Evolutionary conservation across 2,113 vertebrate genomes (phyloP).

Genomic region (Drymodes brunneopygia): DNA sequence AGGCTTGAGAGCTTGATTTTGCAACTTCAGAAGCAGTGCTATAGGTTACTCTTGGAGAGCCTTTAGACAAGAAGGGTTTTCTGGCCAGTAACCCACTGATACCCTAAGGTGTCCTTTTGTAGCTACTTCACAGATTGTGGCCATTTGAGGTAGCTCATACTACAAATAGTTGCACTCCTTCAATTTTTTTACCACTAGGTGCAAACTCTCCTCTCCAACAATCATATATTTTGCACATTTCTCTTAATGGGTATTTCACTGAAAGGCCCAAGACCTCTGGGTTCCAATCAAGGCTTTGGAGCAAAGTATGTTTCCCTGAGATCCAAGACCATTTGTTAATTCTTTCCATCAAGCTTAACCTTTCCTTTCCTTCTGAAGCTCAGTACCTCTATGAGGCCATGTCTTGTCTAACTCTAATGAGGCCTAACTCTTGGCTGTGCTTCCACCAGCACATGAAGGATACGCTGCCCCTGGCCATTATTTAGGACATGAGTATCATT

Average conservation of each 20-base stretch:
- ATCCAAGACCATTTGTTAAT: not conserved
- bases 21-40: not conserved
- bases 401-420: too few relatives aligned
- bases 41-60: not conserved
- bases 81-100: not conserved
- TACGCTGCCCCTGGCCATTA: not conserved
- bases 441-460: not conserved
- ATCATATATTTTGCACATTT: not conserved
- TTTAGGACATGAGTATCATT: fast-evolving
- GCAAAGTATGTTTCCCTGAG: not conserved
- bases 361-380: not conserved
- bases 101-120: not conserved
- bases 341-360: not conserved
- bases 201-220: not conserved
- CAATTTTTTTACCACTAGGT: not conserved
- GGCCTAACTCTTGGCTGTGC: not conserved
- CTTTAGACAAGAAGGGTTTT: not conserved
- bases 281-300: not conserved
- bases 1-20: not conserved
- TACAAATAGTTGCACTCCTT: not conserved
- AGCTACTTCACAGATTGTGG: not conserved
- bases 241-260: not conserved
- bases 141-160: not conserved
- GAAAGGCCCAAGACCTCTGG: not conserved
- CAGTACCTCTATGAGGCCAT: not conserved